Base-by-base conservation (phyloP, 2,113 vertebrate species). In the Mesitornis unicolor region DNA sequence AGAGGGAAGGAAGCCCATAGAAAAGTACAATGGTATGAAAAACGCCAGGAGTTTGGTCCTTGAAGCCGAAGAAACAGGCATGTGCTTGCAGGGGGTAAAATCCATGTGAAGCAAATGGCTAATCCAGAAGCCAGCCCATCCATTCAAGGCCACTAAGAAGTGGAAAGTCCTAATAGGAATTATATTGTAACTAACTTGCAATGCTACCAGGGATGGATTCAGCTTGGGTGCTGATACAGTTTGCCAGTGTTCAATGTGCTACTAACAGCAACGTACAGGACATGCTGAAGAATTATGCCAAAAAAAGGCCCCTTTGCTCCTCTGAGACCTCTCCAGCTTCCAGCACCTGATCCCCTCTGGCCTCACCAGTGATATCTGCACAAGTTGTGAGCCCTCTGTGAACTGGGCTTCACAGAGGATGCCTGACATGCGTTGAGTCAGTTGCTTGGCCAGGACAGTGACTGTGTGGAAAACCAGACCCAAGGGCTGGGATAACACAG, bases 351-450 rank as follows among this genome's bases (percentile, higher is more conserved):
- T 54, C 6, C 29, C 6, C 9, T 33, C 33, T 31, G 57, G 47
- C 47, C 33, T 69, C 10, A 0, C 25, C 40, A 42, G 17, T 1
- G 19, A 9, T 67, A 45, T 45, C 45, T n/a, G n/a, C n/a, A n/a
- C n/a, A n/a, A 5, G 19, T 60, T 15, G 5, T 14, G 20, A 78
- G 28, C 7, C 28, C n/a, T 47, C 40, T 18, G 16, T 4, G 10
- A 47, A 35, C 6, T 5, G 24, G 45, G 31, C 53, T 61, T 56
- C 2, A 2, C 35, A 43, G 48, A 56, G 13, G 35, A 14, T 50
- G 68, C 21, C 43, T 36, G 26, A 17, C 2, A 1, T 5, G 8
- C 0, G 4, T 31, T 59, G 35, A 2, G 4, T 45, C 1, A 1
- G 25, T 15, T 8, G 17, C 40, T 36, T 33, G 42, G 61, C 54